Base-by-base conservation (phyloP, 2,797 vertebrate species). In the Spheniscus humboldti region DNA sequence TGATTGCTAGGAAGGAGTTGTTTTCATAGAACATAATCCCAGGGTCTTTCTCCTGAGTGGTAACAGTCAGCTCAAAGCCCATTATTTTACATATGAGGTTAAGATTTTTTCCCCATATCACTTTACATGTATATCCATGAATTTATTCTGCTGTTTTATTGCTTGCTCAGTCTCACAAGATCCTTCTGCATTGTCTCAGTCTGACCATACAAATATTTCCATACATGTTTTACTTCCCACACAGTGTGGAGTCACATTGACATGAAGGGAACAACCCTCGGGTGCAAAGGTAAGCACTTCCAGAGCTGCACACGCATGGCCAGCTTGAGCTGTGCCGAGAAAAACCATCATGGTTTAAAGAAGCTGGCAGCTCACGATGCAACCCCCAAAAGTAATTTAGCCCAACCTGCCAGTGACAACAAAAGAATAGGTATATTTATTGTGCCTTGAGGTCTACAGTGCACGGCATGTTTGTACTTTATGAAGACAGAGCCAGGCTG, bases 21-120 rank as follows among this genome's bases (percentile, higher is more conserved):
- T 96, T 97, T 95, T 91, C 75, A 84, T 47, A 95, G 82, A 94
- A 90, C 87, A 86, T 90, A 94, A 92, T 94, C 87, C 60, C 27
- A 79, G 31, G 43, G 25, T 92, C 81, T 97, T 96, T 95, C 74
- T 95, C 48, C 64, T 83, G 75, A 95, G 57, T 77, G 17, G 68
- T 92, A 96, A 88, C 53, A 41, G 47, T 91, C 89, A 82, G 27
- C 75, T 75, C 78, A 68, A 86, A 86, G 52, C 67, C 86, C 50
- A 41, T 76, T 96, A 88, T 92, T 96, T 96, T 90, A 55, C 55
- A 89, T 63, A 86, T 88, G 79, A 96, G 63, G 72, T 86, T 90
- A 88, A 80, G 78, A 91, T 94, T 92, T 83, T 97, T 94, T 88
- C 30, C 41, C 50, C 27, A 8, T 92, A 88, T 94, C 72, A 47